Evolutionary conservation across 2,888 invertebrate species (phyloP).

Genomic region (Empis livida): DNA sequence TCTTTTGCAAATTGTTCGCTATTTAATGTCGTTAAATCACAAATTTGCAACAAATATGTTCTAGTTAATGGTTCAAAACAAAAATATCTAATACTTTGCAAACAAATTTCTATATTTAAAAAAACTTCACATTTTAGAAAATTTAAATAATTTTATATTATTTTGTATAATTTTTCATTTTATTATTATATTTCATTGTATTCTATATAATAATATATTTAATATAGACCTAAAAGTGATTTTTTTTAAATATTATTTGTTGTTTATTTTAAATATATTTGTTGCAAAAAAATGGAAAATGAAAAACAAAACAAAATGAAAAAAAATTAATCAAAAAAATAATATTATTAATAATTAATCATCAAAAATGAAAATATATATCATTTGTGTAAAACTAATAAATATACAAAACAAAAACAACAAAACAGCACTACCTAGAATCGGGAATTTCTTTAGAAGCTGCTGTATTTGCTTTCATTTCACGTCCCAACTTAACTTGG

Average conservation of each 20-base stretch:
- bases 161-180: neutral
- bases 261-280: neutral
- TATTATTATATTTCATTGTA: neutral
- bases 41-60: no score
- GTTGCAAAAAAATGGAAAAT: neutral
- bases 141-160: neutral
- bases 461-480: constrained; percentile 15
- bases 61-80: no score
- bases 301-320: no score
- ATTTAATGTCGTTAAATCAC: no score
- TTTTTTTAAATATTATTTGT: neutral
- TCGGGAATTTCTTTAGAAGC: constrained; percentile 36
- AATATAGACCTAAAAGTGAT: constrained; percentile 3
- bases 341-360: no score
- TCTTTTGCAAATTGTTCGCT: no score
- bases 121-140: neutral
- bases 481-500: constrained; percentile 10
- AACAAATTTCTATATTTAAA: no score
- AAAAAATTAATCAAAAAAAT: no score
- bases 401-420: neutral
- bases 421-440: constrained; percentile 36
- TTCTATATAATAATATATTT: neutral
- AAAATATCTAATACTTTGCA: no score
- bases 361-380: no score
- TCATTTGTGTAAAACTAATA: neutral